Conservation (phyloP, 2,888 invertebrate genomes). For the Mesochorus sp. region DNA sequence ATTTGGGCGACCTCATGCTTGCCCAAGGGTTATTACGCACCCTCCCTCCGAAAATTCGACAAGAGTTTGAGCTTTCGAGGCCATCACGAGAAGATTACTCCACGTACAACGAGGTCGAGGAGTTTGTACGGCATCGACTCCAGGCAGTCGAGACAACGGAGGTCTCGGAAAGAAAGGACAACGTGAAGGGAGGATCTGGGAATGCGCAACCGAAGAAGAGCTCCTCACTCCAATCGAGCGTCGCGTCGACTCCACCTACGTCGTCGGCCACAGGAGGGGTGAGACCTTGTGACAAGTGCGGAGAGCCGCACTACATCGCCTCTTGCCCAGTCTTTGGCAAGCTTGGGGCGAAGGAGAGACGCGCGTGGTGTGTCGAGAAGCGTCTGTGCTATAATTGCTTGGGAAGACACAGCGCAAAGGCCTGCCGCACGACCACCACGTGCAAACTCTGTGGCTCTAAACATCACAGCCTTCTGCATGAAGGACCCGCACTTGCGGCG, state of each 20-base stretch:
- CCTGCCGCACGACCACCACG: background rate
- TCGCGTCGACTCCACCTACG: background rate
- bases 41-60: background rate
- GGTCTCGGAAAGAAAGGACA: background rate
- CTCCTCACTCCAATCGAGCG: background rate
- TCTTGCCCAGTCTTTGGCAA: background rate
- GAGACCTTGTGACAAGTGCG: background rate
- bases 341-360: background rate
- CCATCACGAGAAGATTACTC: background rate
- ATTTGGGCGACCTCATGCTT: background rate
- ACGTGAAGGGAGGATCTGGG: background rate
- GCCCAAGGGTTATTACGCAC: background rate
- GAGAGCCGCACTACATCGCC: background rate
- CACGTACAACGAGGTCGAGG: background rate
- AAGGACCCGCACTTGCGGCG: background rate
- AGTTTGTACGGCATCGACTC: background rate
- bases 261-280: background rate
- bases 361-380: background rate
- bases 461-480: conserved; percentile 1
- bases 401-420: background rate
- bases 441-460: background rate
- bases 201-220: background rate
- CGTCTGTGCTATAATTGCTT: conserved; percentile 16
- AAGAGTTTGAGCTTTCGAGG: too few relatives aligned
- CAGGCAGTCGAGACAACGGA: conserved; percentile 1